These are phyloP conservation scores for Gopherus flavomarginatus DNA, from an alignment of 2,113 vertebrate species.

Conservation along the genomic window DNA sequence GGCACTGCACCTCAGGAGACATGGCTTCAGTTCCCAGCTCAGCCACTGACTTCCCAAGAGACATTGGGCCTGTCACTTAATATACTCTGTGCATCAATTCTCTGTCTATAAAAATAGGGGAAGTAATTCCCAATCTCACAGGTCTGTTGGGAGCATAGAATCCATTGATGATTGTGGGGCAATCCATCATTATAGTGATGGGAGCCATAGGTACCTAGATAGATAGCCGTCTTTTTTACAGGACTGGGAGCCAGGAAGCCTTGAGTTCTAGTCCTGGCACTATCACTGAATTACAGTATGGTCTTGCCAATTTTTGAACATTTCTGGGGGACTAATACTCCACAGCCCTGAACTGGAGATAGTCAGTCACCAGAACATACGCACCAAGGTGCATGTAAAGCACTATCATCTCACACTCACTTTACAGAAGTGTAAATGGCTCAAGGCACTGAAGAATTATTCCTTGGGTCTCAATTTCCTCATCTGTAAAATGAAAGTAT, in stretches of 20 bases:
- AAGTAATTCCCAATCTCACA: neutral
- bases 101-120: neutral
- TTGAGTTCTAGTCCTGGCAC: neutral
- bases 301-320: neutral
- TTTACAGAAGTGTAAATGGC: constrained; percentile 26
- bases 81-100: neutral
- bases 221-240: neutral
- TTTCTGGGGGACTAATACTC: neutral
- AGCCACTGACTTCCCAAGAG: neutral
- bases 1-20: neutral
- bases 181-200: neutral
- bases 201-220: neutral
- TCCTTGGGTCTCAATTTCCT: constrained; percentile 24
- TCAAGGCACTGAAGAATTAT: constrained; percentile 28
- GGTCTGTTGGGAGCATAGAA: neutral
- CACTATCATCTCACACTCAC: constrained; percentile 18
- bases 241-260: neutral
- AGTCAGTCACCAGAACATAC: neutral
- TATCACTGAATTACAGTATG: neutral
- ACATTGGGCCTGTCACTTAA: neutral
- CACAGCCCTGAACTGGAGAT: neutral
- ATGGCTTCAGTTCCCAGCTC: neutral
- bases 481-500: constrained; percentile 29
- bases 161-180: neutral
- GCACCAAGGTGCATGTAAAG: neutral